Evolutionary conservation across 2,888 invertebrate genomes (phyloP).

Genomic region (Drosophila bunnanda): DNA sequence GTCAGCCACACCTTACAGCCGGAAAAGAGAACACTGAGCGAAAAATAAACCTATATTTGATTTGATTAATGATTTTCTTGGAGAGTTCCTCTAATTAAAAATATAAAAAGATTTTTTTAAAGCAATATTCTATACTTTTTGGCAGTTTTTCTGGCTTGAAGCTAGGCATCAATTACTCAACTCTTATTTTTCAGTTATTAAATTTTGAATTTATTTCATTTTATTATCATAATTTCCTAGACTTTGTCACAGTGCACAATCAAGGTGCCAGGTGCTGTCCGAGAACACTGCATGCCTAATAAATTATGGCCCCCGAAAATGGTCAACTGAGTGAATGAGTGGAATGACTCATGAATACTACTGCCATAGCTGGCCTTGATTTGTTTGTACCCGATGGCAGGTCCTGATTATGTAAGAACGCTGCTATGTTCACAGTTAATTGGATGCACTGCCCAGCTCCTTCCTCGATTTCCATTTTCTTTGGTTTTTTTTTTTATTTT

Average conservation of each 20-base stretch:
- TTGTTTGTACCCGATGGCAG: conserved; percentile 12
- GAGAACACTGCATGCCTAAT: conserved; percentile 23
- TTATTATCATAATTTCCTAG: too few species aligned
- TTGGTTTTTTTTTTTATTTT: neutral
- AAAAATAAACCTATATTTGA: neutral
- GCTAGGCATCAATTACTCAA: too few species aligned
- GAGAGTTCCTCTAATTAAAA: too few species aligned
- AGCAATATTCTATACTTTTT: too few species aligned
- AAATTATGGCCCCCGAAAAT: conserved; percentile 17
- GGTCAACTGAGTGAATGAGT: conserved; percentile 7
- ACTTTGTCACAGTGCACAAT: conserved; percentile 7
- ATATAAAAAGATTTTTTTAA: too few species aligned
- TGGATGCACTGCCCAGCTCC: conserved; percentile 64
- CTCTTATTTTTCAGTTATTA: too few species aligned
- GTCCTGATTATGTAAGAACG: conserved; percentile 33
- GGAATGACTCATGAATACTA: conserved; percentile 29
- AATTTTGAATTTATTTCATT: too few species aligned
- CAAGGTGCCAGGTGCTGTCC: conserved; percentile 3
- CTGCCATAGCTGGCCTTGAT: conserved; percentile 15
- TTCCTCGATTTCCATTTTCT: neutral
- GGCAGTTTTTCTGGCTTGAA: too few species aligned
- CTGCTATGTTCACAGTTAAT: conserved; percentile 56
- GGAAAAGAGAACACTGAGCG: conserved; percentile 6
- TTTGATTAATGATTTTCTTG: too few species aligned
- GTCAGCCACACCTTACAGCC: conserved; percentile 31